Evolutionary conservation across 2,113 vertebrate species (phyloP), one percentile per base, ranked within the genome.

Genomic region (Romanogobio albipinnatus): DNA sequence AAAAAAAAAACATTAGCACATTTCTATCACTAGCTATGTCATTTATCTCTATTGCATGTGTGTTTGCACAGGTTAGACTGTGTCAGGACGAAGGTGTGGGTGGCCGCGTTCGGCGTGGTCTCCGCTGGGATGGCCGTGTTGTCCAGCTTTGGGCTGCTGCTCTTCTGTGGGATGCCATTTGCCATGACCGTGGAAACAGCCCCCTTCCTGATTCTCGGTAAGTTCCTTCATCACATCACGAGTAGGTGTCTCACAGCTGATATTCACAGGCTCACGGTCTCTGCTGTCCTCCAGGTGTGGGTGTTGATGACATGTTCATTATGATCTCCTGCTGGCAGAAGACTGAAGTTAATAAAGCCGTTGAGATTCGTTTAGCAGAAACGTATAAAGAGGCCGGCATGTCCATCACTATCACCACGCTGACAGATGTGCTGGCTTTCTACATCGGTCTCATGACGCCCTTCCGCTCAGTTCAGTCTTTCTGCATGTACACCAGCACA

Each of bases 241-340:
- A 17, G 5, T 19, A 4, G 8, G 33, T 1, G 29, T 19, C 64
- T 68, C 15, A 36, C 33, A 39, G 64, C 64, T 39, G 33, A 36
- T 39, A 17, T 6, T 47, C 1, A 77, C 5, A 14, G 10, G 1
- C 26, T 76, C 15, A 49, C 2, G 8, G 1, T 7, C 5, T 53
- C 15, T 53, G 51, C 10, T 22, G 6, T 76, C 62, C 74, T 68
- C 33, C 33, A 96, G 94, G 95, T 82, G 90, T 95, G 88, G 95
- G 94, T 0, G 93, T 96, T 8, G 94, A 96, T 90, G 94, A 95
- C 86, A 95, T 95, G 94, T 96, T 96, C 88, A 94, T 96, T 76
- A 92, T 95, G 91, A 92, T 96, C 4, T 91, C 95, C 83, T 88
- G 90, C 84, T 96, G 95, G 95, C 93, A 96, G 53, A 91, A 92